Percentiles rank a stretch among this genome's conserved stretches.
phyloP scores from a whole-genome alignment of 2,888 invertebrate species.

The Epiblema foenella region DNA sequence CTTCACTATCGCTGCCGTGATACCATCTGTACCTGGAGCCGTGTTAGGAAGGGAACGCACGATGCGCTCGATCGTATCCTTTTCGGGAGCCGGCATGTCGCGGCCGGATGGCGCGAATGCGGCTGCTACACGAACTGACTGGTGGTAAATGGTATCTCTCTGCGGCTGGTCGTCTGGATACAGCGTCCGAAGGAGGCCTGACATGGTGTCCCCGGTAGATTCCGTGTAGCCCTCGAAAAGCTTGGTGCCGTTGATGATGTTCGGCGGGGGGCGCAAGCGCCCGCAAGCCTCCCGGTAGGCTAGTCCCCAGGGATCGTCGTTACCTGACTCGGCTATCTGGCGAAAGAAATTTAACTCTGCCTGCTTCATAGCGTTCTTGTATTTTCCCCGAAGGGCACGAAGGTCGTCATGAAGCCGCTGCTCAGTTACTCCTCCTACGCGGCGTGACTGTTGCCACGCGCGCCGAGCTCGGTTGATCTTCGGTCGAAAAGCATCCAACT shows the following conservation, averaged over 20 bases:
- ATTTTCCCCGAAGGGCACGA: slow-evolving; percentile 17
- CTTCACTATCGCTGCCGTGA: too few species aligned
- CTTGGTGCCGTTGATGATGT: slow-evolving; percentile 18
- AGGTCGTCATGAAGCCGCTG: background rate
- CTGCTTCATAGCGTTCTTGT: slow-evolving; percentile 15
- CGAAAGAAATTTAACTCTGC: slow-evolving; percentile 3
- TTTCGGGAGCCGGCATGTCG: slow-evolving; percentile 43
- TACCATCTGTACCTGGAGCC: too few species aligned
- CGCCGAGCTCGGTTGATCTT: slow-evolving; percentile 17
- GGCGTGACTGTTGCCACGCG: slow-evolving; percentile 40
- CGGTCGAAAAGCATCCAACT: slow-evolving; percentile 29
- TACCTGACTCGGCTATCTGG: slow-evolving; percentile 5
- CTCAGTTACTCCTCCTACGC: background rate
- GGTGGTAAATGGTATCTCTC: too few species aligned
- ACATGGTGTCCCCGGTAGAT: background rate
- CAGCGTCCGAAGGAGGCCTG: too few species aligned
- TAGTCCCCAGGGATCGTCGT: slow-evolving; percentile 18
- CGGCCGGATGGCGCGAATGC: slow-evolving; percentile 46
- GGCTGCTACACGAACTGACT: background rate
- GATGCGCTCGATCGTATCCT: slow-evolving; percentile 39
- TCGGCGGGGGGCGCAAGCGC: slow-evolving; percentile 7
- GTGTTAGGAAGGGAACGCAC: slow-evolving; percentile 47
- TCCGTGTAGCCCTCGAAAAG: slow-evolving; percentile 8
- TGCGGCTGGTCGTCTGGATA: too few species aligned
- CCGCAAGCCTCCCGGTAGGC: slow-evolving; percentile 21